Conservation (phyloP, 2,888 invertebrate species). For the Andrena chrysosceles region DNA sequence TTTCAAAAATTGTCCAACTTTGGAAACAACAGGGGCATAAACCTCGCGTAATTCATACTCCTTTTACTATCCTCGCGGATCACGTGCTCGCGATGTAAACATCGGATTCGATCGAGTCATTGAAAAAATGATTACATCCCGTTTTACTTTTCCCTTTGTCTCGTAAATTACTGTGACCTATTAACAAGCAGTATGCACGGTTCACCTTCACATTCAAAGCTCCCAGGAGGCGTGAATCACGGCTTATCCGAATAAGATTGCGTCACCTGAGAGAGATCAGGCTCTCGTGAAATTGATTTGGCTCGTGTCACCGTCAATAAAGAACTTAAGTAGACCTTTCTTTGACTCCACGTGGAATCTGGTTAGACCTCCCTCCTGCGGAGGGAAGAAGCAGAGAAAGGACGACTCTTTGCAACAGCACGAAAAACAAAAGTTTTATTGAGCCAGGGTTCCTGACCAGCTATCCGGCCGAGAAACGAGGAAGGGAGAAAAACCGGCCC, state of each 20-base stretch:
- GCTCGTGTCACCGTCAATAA: conserved; percentile 66
- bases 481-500: conserved; percentile 62
- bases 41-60: conserved; percentile 8
- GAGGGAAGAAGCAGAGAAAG: conserved; percentile 17
- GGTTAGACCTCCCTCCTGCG: conserved; percentile 20
- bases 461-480: conserved; percentile 48
- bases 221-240: conserved; percentile 16
- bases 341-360: conserved; percentile 59
- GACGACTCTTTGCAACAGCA: conserved; percentile 21
- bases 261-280: conserved; percentile 43
- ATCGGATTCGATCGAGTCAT: not conserved
- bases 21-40: conserved; percentile 19
- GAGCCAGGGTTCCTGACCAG: conserved; percentile 63
- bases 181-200: not conserved
- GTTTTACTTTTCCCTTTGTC: conserved; percentile 4
- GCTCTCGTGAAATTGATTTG: conserved; percentile 60
- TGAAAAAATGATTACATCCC: not conserved
- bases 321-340: conserved; percentile 62
- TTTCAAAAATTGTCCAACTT: conserved; percentile 14
- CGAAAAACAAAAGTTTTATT: conserved; percentile 69
- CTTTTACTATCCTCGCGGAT: not conserved
- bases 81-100: not conserved
- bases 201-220: too few relatives aligned
- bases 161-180: conserved; percentile 22
- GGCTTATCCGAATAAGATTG: conserved; percentile 13